Percentiles rank a stretch among this genome's conserved stretches.
Conservation (phyloP, 2,888 invertebrate genomes). For the Meganola albula region DNA sequence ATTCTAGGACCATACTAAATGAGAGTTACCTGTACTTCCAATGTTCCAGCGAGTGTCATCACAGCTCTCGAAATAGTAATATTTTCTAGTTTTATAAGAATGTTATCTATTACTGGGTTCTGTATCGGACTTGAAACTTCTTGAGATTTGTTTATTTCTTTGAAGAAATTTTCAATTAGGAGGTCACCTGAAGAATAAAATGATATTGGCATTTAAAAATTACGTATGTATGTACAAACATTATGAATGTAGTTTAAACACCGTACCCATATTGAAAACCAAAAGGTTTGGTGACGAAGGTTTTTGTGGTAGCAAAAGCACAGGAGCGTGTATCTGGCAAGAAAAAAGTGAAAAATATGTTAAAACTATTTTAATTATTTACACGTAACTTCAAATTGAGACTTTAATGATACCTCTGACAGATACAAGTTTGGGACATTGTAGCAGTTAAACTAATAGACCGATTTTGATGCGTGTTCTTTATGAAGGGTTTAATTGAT, state of each 20-base stretch:
- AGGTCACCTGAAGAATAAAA: slow-evolving; percentile 78
- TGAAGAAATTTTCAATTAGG: slow-evolving; percentile 88
- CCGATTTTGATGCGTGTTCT: too few relatives aligned
- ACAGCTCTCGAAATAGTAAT: slow-evolving; percentile 83
- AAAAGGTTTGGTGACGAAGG: slow-evolving; percentile 87
- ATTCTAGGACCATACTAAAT: too few relatives aligned
- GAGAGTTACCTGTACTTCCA: slow-evolving; percentile 85
- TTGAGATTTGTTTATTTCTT: slow-evolving; percentile 60
- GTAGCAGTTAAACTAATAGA: too few relatives aligned
- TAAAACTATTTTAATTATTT: too few relatives aligned
- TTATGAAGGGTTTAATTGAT: too few relatives aligned
- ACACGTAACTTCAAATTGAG: too few relatives aligned
- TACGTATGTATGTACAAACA: neutral
- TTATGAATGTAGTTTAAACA: neutral
- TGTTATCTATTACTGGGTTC: slow-evolving; percentile 81
- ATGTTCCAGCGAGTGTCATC: slow-evolving; percentile 83
- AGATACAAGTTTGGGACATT: too few relatives aligned
- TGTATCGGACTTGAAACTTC: slow-evolving; percentile 55
- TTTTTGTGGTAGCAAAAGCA: slow-evolving; percentile 86
- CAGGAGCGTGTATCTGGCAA: slow-evolving; percentile 84
- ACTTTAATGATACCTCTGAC: too few relatives aligned
- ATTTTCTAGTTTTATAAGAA: slow-evolving; percentile 82
- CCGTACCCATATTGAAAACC: slow-evolving; percentile 83
- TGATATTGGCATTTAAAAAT: slow-evolving; percentile 1
- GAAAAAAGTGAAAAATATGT: too few relatives aligned